phyloP scores from a whole-genome alignment of 2,888 invertebrate species.

The Acleris sparsana region DNA sequence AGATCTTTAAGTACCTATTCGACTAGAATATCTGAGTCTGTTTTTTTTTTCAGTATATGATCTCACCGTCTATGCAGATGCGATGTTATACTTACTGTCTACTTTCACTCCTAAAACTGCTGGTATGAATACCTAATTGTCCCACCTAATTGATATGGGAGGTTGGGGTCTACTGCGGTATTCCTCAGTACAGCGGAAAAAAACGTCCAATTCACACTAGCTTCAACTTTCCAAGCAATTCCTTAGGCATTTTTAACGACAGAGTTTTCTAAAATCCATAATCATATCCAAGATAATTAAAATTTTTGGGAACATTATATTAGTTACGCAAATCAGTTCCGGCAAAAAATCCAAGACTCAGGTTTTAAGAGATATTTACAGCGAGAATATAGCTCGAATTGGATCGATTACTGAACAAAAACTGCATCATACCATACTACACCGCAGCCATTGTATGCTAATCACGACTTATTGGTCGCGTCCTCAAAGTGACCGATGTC shows the following conservation, averaged over 20 bases:
- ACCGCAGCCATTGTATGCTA: constrained; percentile 20
- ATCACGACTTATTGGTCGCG: constrained; percentile 9
- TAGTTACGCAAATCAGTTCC: too few species aligned
- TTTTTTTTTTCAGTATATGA: constrained; percentile 39
- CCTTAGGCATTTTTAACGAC: neutral
- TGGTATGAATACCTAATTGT: constrained; percentile 47
- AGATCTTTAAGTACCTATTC: constrained; percentile 36
- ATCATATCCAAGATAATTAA: too few species aligned
- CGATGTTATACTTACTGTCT: constrained; percentile 59
- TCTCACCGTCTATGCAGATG: constrained; percentile 56
- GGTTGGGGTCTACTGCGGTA: constrained; percentile 33
- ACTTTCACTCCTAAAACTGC: constrained; percentile 62
- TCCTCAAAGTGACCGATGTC: constrained; percentile 9
- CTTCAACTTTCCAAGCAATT: neutral
- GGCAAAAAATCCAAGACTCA: too few species aligned
- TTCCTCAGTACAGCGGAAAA: constrained; percentile 20
- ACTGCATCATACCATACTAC: too few species aligned
- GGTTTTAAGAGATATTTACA: too few species aligned
- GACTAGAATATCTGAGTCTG: constrained; percentile 35
- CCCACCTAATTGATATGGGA: constrained; percentile 42
- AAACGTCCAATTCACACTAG: neutral
- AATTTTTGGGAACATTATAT: too few species aligned
- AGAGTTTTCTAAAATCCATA: too few species aligned
- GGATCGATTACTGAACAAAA: neutral
- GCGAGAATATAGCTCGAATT: neutral